Evolutionary conservation across 2,888 invertebrate genomes (phyloP).

Genomic region (Tipula unca): DNA sequence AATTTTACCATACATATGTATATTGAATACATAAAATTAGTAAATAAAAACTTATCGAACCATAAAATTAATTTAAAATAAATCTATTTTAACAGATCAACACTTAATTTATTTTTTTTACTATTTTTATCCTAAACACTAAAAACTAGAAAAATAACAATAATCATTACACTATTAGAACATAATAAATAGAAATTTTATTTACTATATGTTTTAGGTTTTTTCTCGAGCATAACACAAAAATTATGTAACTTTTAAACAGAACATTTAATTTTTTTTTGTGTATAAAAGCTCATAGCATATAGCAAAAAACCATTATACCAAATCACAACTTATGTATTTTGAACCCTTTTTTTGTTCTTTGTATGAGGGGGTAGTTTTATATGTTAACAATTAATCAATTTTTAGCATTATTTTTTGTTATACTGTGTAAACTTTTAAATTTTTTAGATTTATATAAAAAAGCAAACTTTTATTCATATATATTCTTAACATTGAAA

Average conservation of each 20-base stretch:
- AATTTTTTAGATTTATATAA: background rate
- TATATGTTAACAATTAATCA: background rate
- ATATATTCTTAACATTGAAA: background rate
- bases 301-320: background rate
- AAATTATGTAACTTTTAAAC: background rate
- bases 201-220: background rate
- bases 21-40: background rate
- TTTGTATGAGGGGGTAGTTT: background rate
- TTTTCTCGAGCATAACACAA: background rate
- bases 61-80: constrained; percentile 8
- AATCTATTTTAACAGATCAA: background rate
- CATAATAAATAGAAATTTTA: background rate
- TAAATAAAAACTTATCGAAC: background rate
- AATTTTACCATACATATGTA: too few species aligned
- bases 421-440: background rate
- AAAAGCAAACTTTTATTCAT: background rate
- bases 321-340: background rate
- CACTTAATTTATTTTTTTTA: background rate
- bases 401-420: too few species aligned
- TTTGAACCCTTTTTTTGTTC: background rate
- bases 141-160: background rate
- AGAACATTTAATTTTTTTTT: background rate
- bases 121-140: background rate
- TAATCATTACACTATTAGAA: background rate
- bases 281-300: background rate